Evolutionary conservation across 2,888 invertebrate genomes (phyloP).

Genomic region (Drosophila cognata): DNA sequence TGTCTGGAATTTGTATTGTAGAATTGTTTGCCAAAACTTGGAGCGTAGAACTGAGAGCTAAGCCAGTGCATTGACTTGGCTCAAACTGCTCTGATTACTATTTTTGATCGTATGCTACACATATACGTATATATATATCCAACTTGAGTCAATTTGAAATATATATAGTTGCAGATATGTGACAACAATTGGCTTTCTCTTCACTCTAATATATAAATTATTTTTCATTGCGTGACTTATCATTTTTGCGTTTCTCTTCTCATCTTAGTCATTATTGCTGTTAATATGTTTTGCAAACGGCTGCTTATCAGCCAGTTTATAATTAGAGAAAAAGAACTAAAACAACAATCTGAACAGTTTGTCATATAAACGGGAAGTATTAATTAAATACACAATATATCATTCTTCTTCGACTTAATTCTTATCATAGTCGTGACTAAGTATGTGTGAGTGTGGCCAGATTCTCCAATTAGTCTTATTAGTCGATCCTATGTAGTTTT

Average conservation of each 20-base stretch:
- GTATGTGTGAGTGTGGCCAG: neutral
- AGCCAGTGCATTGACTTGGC: constrained; percentile 12
- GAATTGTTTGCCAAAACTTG: constrained; percentile 8
- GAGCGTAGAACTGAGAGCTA: neutral
- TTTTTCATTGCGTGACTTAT: neutral
- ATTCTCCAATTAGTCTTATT: constrained; percentile 11
- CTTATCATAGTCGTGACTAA: neutral
- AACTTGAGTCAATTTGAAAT: too few relatives aligned
- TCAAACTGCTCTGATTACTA: neutral
- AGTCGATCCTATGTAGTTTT: neutral
- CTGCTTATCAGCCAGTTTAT: neutral
- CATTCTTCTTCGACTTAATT: neutral
- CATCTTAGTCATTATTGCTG: neutral
- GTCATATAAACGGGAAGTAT: neutral
- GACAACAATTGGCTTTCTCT: neutral
- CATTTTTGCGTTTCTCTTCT: too few relatives aligned
- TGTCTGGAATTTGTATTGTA: constrained; percentile 49
- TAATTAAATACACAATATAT: neutral
- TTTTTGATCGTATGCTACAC: neutral
- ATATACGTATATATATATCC: neutral
- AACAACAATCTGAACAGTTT: neutral
- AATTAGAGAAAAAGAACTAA: neutral
- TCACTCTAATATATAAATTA: neutral
- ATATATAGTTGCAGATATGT: neutral
- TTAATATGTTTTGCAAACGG: neutral